Base-by-base conservation (phyloP, 1,140 invertebrate genomes). In the Bacillus rossius region DNA sequence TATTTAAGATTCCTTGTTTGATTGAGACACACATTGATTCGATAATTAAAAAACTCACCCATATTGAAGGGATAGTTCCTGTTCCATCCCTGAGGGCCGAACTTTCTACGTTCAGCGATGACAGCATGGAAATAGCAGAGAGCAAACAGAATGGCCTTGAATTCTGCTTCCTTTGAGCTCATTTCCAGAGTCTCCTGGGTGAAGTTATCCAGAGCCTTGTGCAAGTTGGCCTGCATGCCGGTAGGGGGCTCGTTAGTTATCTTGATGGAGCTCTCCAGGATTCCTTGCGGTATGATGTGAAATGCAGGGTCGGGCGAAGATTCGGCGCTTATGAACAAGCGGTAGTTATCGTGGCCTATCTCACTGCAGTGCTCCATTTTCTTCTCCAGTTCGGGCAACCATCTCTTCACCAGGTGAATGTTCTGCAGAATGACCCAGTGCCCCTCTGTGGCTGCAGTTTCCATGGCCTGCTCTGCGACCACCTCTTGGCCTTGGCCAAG, bases 91-190 rank as follows among this genome's bases (percentile, higher is more conserved):
- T 96, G 93, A 1, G 94, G 84, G 1, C 94, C 95, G 74, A 98
- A 97, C 75, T 96, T 96, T 19, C 91, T 79, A 62, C 94, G 77
- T 73, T 98, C 94, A 14, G 90, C 89, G 1, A 98, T 87, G 0
- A 95, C 93, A 17, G 94, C 94, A 72, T 98, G 95, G 75, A 96
- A 98, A 70, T 97, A 98, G 69, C 94, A 97, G 0, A 98, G 78
- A 0, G 91, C 81, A 72, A 98, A 98, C 37, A 98, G 75, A 60
- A 98, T 87, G 0, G 88, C 83, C 74, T 96, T 97, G 65, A 97
- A 98, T 75, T 98, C 95, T 0, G 88, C 84, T 75, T 98, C 94
- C 70, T 95, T 94, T 3, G 89, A 84, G 72, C 92, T 96, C 81
- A 90, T 88, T 71, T 98, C 94, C 20, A 98, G 71, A 0, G 91